Conservation (phyloP, 2,113 vertebrate genomes). For the Prietella phreatophila region DNA sequence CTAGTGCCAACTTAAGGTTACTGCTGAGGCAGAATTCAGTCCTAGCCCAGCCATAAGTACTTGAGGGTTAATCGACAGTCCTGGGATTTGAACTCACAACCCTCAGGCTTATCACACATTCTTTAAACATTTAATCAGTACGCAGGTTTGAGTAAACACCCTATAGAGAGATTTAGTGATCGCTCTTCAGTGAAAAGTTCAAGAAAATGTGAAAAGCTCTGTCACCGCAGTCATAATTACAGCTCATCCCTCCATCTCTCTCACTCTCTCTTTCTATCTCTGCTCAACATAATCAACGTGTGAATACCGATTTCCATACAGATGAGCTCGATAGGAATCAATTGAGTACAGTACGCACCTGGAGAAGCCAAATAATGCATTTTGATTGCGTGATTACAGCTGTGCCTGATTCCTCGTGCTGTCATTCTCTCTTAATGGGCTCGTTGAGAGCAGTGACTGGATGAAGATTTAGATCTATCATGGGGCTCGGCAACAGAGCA, state of each 20-base stretch:
- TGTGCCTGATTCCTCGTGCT: constrained; percentile 54
- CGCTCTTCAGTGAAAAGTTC: constrained; percentile 20
- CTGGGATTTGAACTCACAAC: not conserved
- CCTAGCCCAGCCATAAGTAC: not conserved
- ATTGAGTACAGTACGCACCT: constrained; percentile 64
- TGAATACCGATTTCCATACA: constrained; percentile 52
- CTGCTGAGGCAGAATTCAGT: too few species aligned
- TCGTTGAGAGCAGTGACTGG: constrained; percentile 50
- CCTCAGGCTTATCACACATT: not conserved
- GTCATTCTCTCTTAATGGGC: constrained; percentile 63
- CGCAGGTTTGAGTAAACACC: not conserved
- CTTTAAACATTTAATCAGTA: not conserved
- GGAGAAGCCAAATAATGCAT: constrained; percentile 66
- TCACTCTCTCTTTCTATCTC: constrained; percentile 26
- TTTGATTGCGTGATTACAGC: constrained; percentile 71
- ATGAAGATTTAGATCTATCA: constrained; percentile 57
- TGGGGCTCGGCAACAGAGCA: constrained; percentile 11
- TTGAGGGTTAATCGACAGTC: not conserved
- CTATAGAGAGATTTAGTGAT: constrained; percentile 1
- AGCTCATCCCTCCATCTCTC: not conserved
- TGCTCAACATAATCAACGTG: constrained; percentile 41
- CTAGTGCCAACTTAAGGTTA: not conserved
- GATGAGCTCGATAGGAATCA: constrained; percentile 59
- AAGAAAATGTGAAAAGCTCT: constrained; percentile 13
- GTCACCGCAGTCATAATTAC: constrained; percentile 45